Evolutionary conservation across 2,888 invertebrate genomes (phyloP).

Genomic region (Pristionchus arcanus): DNA sequence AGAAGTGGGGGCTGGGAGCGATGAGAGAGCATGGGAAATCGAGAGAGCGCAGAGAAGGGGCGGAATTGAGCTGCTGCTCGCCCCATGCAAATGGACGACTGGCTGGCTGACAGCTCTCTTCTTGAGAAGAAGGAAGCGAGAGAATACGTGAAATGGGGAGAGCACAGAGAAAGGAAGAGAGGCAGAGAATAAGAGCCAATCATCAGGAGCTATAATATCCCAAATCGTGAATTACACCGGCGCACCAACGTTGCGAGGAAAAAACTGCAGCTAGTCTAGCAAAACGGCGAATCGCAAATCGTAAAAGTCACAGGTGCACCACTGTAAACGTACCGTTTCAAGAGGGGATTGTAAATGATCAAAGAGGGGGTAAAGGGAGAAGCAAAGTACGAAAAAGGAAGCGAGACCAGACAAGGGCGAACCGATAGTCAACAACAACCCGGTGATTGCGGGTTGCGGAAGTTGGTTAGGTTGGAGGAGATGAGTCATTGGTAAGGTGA

Average conservation of each 20-base stretch:
- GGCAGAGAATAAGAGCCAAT: neutral
- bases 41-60: slow-evolving; percentile 33
- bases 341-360: slow-evolving; percentile 14
- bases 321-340: slow-evolving; percentile 20
- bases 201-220: neutral
- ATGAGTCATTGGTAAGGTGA: no score
- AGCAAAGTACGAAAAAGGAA: neutral
- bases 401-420: neutral
- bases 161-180: slow-evolving; percentile 3
- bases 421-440: slow-evolving; percentile 1
- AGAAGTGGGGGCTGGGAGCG: neutral
- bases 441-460: neutral
- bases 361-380: neutral
- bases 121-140: neutral
- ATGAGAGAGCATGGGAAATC: slow-evolving; percentile 23
- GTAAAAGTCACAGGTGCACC: slow-evolving; percentile 25
- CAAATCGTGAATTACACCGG: neutral
- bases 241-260: neutral
- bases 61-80: slow-evolving; percentile 6
- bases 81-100: neutral
- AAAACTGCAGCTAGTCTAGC: neutral
- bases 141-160: neutral
- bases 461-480: neutral
- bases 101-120: slow-evolving; percentile 4
- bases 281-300: neutral